Conservation (phyloP, 1,140 invertebrate species). For the Drosophila albomicans region DNA sequence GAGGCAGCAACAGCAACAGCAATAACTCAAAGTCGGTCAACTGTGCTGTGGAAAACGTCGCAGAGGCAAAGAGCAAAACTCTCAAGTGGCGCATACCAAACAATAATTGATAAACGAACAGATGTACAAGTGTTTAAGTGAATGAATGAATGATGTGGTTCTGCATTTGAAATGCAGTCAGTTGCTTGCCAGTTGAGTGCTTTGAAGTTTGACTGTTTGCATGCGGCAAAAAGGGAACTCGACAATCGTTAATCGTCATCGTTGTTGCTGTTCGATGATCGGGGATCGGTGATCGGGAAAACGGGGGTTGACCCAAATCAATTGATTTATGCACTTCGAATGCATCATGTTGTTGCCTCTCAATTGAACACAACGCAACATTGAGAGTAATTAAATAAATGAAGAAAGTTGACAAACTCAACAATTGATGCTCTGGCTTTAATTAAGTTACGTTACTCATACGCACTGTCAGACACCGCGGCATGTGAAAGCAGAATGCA, state of each 20-base stretch:
- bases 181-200: conserved; percentile 11
- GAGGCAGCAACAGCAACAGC: conserved; percentile 2
- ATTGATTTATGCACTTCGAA: conserved; percentile 77
- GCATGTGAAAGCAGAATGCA: conserved; percentile 48
- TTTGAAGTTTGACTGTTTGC: conserved; percentile 29
- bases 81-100: conserved; percentile 60
- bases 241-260: conserved; percentile 16
- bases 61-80: conserved; percentile 31
- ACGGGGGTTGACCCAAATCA: conserved; percentile 62
- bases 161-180: conserved; percentile 28
- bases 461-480: conserved; percentile 55
- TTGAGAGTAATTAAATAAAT: conserved; percentile 76
- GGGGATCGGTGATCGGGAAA: conserved; percentile 2
- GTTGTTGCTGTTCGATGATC: background rate
- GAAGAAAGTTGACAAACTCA: conserved; percentile 45
- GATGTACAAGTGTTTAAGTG: conserved; percentile 77
- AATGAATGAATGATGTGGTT: conserved; percentile 55
- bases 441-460: conserved; percentile 73
- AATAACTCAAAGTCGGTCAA: conserved; percentile 80
- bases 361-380: conserved; percentile 61
- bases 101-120: conserved; percentile 83
- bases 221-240: conserved; percentile 23
- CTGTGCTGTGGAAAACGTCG: conserved; percentile 69
- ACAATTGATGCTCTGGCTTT: conserved; percentile 42
- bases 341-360: conserved; percentile 34